Conservation (phyloP, 2,888 invertebrate species). For the Hypsopygia costalis region DNA sequence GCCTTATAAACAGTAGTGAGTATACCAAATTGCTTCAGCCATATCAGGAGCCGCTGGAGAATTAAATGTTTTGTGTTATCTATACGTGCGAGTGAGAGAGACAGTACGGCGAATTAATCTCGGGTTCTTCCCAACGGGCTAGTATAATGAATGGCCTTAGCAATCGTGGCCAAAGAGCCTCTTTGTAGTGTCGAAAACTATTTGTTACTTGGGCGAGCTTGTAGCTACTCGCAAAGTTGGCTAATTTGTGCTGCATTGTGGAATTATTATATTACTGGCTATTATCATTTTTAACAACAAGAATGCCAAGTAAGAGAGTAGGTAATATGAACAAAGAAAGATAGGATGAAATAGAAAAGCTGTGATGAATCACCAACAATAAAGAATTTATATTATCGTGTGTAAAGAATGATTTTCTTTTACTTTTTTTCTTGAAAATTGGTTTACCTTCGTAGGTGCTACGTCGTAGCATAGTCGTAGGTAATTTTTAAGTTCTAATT, state of each 20-base stretch:
- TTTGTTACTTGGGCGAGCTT: slow-evolving; percentile 20
- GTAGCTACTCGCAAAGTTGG: background rate
- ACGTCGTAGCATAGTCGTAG: too few species aligned
- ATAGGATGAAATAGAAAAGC: too few species aligned
- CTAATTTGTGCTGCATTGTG: slow-evolving; percentile 1
- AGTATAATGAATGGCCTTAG: slow-evolving; percentile 39
- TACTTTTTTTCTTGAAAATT: too few species aligned
- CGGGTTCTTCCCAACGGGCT: slow-evolving; percentile 31
- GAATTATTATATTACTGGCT: too few species aligned
- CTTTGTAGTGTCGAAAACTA: slow-evolving; percentile 34
- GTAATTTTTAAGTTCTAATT: too few species aligned
- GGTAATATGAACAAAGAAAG: too few species aligned
- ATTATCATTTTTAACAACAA: too few species aligned
- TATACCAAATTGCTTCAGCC: slow-evolving; percentile 55
- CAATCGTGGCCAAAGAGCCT: slow-evolving; percentile 35
- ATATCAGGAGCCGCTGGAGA: slow-evolving; percentile 50
- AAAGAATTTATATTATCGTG: too few species aligned
- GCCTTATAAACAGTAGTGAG: slow-evolving; percentile 43
- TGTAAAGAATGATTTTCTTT: too few species aligned
- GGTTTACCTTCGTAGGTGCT: too few species aligned
- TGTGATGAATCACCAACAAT: too few species aligned
- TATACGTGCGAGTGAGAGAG: slow-evolving; percentile 7
- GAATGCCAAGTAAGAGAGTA: too few species aligned
- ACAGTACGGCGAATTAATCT: slow-evolving; percentile 33
- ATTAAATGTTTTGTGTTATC: slow-evolving; percentile 23